Percentiles rank a stretch among this genome's conserved stretches.
These are phyloP conservation scores for Aphodius sticticus DNA, from an alignment of 2,888 invertebrate genomes.

Conservation along the genomic window DNA sequence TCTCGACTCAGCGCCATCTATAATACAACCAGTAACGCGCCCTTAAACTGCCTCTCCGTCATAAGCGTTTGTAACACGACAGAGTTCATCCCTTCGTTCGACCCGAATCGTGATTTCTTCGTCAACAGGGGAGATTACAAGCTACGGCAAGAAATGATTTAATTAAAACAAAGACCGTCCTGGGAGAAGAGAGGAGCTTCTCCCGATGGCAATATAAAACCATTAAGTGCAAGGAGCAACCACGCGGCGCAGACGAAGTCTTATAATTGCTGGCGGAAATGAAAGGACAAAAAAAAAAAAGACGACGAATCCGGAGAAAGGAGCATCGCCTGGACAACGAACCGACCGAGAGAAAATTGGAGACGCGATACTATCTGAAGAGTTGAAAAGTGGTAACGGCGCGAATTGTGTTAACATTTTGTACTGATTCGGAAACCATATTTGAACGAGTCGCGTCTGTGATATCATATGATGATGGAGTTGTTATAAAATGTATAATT, in stretches of 20 bases:
- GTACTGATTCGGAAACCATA: not conserved
- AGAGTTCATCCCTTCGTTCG: too few species aligned
- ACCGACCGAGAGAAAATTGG: not conserved
- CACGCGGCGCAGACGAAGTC: not conserved
- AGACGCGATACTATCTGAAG: not conserved
- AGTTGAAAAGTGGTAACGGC: not conserved
- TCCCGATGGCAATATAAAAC: constrained; percentile 4
- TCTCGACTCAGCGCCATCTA: too few species aligned
- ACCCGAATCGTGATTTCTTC: too few species aligned
- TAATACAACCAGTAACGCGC: too few species aligned
- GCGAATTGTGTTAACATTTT: not conserved
- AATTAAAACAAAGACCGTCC: not conserved
- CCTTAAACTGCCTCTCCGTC: too few species aligned
- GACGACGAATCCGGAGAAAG: not conserved
- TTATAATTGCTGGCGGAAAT: not conserved
- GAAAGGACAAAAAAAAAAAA: not conserved
- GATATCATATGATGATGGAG: too few species aligned
- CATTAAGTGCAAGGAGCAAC: not conserved
- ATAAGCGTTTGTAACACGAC: too few species aligned
- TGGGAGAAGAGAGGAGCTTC: not conserved
- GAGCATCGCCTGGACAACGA: not conserved
- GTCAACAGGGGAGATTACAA: not conserved
- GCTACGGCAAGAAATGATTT: not conserved
- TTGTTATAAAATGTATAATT: too few species aligned
- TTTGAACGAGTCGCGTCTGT: too few species aligned